Base-by-base conservation (phyloP, 2,888 invertebrate species). In the Boloria selene region DNA sequence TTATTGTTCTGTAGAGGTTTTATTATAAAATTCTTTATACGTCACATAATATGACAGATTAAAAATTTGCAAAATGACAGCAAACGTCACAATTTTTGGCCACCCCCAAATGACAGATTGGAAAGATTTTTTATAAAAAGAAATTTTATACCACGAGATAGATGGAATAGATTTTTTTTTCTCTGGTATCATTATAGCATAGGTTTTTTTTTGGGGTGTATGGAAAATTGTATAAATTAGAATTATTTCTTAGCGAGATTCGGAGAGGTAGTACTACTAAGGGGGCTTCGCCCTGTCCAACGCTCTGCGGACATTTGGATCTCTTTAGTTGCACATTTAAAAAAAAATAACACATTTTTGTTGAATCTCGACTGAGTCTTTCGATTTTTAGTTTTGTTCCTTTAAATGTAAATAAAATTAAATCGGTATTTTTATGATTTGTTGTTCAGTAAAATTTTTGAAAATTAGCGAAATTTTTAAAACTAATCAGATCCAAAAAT, bases 191-290 rank as follows among this genome's bases (percentile, higher is more conserved):
- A 72, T 75, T 78, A 77, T 88, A 88, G 85, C 53, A 77, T 82
- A 81, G 77, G 73, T 75, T 79, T 82, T 81, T n/a, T 81, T 79
- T 81, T 79, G 80, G 87, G 90, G 90, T 90, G 89, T 90, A 89
- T 86, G 90, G 89, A 81, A 89, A 85, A 84, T 81, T 90, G 90
- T 90, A 90, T 87, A 90, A 91, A 90, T 85, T 90, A 88, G 88
- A 73, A 49, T 78, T 85, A 84, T 82, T 84, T 85, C 82, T 82
- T 86, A 85, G 88, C 83, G 82, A 86, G 31, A 38, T 38, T 38
- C 31, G 31, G 31, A 38, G 83, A 76, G 80, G 79, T 87, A 86
- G 85, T 73, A 66, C 79, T 73, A 66, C 79, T 86, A 85, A 86
- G 86, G 83, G 72, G 73, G 79, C 68, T 65, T 55, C 65, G 83